Evolutionary conservation across 2,888 invertebrate genomes (phyloP).

Genomic region (Dioctria linearis): DNA sequence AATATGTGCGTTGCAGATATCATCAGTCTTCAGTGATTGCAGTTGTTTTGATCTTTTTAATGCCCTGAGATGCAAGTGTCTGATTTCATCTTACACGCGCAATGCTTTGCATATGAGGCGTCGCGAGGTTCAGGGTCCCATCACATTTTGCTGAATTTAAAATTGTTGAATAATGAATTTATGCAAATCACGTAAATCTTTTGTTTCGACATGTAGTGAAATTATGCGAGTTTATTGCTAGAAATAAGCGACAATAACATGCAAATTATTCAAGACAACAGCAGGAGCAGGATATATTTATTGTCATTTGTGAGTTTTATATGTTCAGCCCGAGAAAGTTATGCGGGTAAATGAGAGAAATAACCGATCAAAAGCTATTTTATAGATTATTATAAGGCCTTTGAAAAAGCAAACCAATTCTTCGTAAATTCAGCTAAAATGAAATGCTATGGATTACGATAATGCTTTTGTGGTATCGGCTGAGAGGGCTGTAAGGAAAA

Average conservation of each 20-base stretch:
- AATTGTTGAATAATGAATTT: slow-evolving; percentile 25
- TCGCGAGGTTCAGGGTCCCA: background rate
- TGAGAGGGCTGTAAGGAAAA: too few species aligned
- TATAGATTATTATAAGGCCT: too few species aligned
- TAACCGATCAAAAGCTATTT: too few species aligned
- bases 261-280: slow-evolving; percentile 10
- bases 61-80: slow-evolving; percentile 3
- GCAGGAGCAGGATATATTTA: slow-evolving; percentile 2
- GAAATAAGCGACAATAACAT: background rate
- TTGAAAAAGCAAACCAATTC: too few species aligned
- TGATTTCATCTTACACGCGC: background rate
- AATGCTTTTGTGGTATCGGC: too few species aligned
- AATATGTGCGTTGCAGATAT: background rate
- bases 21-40: slow-evolving; percentile 15
- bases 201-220: slow-evolving; percentile 4
- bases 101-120: background rate
- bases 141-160: slow-evolving; percentile 21
- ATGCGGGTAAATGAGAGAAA: too few species aligned
- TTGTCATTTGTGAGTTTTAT: background rate
- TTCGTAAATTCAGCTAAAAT: too few species aligned
- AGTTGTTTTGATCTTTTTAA: background rate
- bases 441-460: too few species aligned
- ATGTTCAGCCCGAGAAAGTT: too few species aligned
- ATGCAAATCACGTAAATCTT: slow-evolving; percentile 43
- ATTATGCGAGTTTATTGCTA: background rate